Evolutionary conservation across 2,113 vertebrate species (phyloP), one percentile per base, ranked within the genome.

Genomic region (Cynocephalus volans): DNA sequence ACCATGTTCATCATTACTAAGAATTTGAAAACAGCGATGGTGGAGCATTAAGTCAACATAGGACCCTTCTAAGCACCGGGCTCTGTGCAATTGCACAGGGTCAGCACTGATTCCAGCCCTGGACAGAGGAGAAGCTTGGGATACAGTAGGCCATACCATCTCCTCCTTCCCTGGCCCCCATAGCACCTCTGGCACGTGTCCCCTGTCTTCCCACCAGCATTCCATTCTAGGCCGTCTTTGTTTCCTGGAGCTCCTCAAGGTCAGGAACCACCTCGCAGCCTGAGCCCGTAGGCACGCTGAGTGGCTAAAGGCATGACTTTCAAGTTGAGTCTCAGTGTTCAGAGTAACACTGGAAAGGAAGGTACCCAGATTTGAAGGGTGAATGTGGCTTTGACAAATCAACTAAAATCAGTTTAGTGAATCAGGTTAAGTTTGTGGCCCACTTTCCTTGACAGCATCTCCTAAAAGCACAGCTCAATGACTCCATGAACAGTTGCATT

Each of bases 381-480:
- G 36, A 6, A 41, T 8, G 56, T 54, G 80, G 52, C 65, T 96
- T 80, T 82, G 50, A 48, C 82, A 96, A 64, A 48, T 28, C 89
- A 36, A 8, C 75, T 67, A 67, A 79, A 54, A 60, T 70, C 80
- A 3, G 69, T 48, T 48, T 73, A 58, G 90, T 86, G 64, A 89
- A 92, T 36, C 90, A 28, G 90, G 84, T 62, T 48, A 52, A 41
- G 79, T n/a, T 15, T 88, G 93, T 70, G 97, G 83, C 79, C 85
- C 54, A 33, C 83, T 81, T 54, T 75, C 79, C 72, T 67, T 58
- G 28, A 89, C 69, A 56, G 86, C 15, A 4, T 64, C 88, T 85
- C 95, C 94, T 65, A 77, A 48, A 91, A 76, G 58, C 17, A 14
- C 48, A 48, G 54, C 90, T 54, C 62, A 84, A 65, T 1, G 79